Base-by-base conservation (phyloP, 2,797 vertebrate genomes). In the Rhinatrema bivittatum region DNA sequence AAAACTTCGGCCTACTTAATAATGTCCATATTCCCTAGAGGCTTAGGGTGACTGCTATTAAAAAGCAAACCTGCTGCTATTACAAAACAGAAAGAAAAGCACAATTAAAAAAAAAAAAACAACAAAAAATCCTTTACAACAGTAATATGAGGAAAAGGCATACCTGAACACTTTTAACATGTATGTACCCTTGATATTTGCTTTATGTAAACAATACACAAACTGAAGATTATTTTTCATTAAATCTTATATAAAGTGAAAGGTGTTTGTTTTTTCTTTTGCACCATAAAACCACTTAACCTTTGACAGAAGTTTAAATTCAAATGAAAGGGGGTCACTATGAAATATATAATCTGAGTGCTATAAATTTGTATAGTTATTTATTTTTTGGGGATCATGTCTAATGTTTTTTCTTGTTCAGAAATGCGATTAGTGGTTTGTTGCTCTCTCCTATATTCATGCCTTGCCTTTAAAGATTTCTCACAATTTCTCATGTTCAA, bases 201-300 rank as follows among this genome's bases (percentile, higher is more conserved):
- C 70, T 60, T 57, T 63, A 70, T 82, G 87, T 86, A 90, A 94
- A 89, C 87, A 83, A 72, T 45, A 67, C 72, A 75, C 70, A 80
- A 68, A 75, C 53, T 59, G 42, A 60, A 58, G 58, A 56, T 50
- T 43, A 19, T 13, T 13, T 4, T 20, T 38, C 63, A 57, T 52
- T 33, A 18, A 49, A 60, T 50, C 58, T 24, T 44, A 47, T 20
- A n/a, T 2, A 32, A 56, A 68, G 65, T 50, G 53, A 28, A 46
- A 39, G 33, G 33, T 31, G 33, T 25, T 20, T 9, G 34, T 29
- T 34, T 36, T 35, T 31, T 2, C 23, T 2, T 14, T 19, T 20
- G 24, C 18, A 9, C 1, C 25, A 7, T 14, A 36, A 50, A 57
- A 2, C 39, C 5, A 2, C 39, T 43, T 28, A 28, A 4, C 39